A percentile compares a stretch with the other conserved stretches of the same genome.
Conservation (phyloP, 2,888 invertebrate species). For the Lacanobia oleracea region DNA sequence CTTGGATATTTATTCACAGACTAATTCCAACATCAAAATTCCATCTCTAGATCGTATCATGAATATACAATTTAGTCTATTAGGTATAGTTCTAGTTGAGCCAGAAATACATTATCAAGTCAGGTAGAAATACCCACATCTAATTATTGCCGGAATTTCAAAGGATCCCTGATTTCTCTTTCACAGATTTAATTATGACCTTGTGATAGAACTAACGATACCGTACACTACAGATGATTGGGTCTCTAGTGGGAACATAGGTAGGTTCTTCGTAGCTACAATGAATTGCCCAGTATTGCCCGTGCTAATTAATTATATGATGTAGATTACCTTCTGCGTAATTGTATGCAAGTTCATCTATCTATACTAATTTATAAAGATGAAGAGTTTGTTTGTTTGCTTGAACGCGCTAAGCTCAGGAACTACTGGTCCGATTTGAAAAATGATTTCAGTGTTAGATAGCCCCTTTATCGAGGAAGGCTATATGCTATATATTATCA, state of each 20-base stretch:
- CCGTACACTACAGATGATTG: not conserved
- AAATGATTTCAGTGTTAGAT: no score
- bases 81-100: not conserved
- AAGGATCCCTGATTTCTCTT: slow-evolving; percentile 22
- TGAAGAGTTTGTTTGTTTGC: no score
- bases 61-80: slow-evolving; percentile 21
- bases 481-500: no score
- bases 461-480: no score
- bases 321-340: not conserved
- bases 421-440: no score
- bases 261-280: not conserved
- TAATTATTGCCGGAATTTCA: slow-evolving; percentile 15
- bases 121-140: not conserved
- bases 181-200: slow-evolving; percentile 30
- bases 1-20: slow-evolving; percentile 1
- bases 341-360: not conserved
- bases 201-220: not conserved
- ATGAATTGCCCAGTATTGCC: no score
- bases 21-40: not conserved
- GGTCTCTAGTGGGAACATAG: not conserved
- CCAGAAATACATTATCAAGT: slow-evolving; percentile 4
- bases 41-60: slow-evolving; percentile 1
- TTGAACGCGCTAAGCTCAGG: no score
- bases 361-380: no score
- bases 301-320: not conserved